Evolutionary conservation across 1,140 invertebrate species (phyloP).

Genomic region (Stenopsyche tienmushanensis): DNA sequence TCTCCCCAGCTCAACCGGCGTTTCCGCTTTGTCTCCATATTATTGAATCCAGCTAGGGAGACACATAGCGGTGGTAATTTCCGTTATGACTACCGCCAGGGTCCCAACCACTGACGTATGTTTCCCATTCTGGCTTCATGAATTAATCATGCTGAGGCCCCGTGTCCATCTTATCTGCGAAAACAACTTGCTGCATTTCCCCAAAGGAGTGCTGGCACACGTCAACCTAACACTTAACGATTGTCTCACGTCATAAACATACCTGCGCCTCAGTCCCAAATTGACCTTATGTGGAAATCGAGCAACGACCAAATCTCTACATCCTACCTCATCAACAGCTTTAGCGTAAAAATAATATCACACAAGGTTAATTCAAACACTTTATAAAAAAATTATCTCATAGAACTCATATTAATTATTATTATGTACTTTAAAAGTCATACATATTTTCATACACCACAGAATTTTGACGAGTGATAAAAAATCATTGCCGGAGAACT

Average conservation of each 20-base stretch:
- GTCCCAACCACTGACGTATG: not conserved
- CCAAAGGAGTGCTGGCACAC: constrained; percentile 3
- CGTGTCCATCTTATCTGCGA: constrained; percentile 11
- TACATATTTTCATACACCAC: too few relatives aligned
- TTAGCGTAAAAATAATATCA: too few relatives aligned
- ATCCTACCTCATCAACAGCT: too few relatives aligned
- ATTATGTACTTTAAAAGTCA: too few relatives aligned
- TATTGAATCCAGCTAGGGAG: not conserved
- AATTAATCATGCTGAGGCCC: constrained; percentile 13
- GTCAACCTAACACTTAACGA: constrained; percentile 5
- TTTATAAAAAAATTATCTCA: too few relatives aligned
- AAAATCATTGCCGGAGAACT: too few relatives aligned
- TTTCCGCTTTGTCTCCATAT: not conserved
- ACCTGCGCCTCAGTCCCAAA: not conserved
- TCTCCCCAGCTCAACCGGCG: not conserved
- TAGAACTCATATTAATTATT: too few relatives aligned
- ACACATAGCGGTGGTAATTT: not conserved
- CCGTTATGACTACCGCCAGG: too few relatives aligned
- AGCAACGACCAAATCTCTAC: too few relatives aligned
- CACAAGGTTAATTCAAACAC: too few relatives aligned
- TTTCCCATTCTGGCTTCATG: constrained; percentile 17
- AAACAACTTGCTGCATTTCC: constrained; percentile 9
- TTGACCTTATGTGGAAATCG: not conserved
- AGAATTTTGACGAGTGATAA: too few relatives aligned
- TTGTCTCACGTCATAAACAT: not conserved